These are phyloP conservation scores for Helicoverpa assulta DNA, from an alignment of 2,888 invertebrate species.

Conservation along the genomic window DNA sequence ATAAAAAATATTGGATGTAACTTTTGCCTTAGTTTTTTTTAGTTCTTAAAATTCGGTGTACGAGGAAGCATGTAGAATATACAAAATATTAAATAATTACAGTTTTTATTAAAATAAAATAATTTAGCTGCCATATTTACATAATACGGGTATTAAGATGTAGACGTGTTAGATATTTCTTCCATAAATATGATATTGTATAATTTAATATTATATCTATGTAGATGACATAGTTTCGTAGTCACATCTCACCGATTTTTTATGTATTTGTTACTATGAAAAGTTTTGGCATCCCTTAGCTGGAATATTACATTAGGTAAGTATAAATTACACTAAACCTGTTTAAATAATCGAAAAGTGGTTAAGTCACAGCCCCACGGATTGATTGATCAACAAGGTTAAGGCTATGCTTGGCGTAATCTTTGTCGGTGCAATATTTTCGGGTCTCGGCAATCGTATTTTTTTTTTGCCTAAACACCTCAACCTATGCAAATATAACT, in stretches of 20 bases:
- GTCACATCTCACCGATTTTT: slow-evolving; percentile 63
- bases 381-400: no score
- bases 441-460: no score
- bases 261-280: slow-evolving; percentile 30
- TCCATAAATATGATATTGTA: slow-evolving; percentile 45
- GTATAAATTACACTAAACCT: no score
- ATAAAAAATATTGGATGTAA: no score
- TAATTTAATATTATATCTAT: slow-evolving; percentile 37
- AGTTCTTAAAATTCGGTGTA: slow-evolving; percentile 2
- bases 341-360: no score
- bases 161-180: slow-evolving; percentile 58
- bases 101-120: slow-evolving; percentile 28
- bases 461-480: no score
- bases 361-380: no score
- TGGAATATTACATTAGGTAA: background rate
- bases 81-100: slow-evolving; percentile 38
- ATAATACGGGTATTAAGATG: slow-evolving; percentile 70
- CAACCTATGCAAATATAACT: no score
- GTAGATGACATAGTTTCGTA: slow-evolving; percentile 45
- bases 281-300: slow-evolving; percentile 19
- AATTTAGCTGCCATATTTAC: slow-evolving; percentile 63
- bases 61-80: slow-evolving; percentile 14
- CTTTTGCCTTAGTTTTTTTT: background rate
- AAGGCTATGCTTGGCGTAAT: no score
- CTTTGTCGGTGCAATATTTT: no score